Evolutionary conservation across 1,140 invertebrate species (phyloP), one percentile per base, ranked within the genome.

Genomic region (Camponotus pennsylvanicus): DNA sequence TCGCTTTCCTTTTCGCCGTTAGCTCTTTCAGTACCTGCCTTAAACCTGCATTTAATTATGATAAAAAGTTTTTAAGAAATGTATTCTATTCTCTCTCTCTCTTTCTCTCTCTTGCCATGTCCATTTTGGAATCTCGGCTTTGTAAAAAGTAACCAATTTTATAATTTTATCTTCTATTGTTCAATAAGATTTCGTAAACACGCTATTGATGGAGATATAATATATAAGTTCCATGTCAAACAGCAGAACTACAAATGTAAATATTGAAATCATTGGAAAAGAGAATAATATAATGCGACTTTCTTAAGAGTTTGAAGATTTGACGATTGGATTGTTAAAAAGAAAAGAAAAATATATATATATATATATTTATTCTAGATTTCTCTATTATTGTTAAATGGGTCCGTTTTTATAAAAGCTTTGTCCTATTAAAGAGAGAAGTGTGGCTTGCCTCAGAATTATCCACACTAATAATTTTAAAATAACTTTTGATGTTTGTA

Each of bases 1-100:
- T 83, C 55, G 79, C 79, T 83, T 83, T 63, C 18, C 42, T 83
- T 83, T 37, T 8, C 79, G 79, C 79, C 55, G 49, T 83, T 83
- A 83, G 69, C 79, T 83, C 79, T 83, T 83, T 83, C 79, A 83
- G 79, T 83, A 83, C 79, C 79, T 83, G 40, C 79, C 34, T 83
- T 64, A 63, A 83, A 49, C 32, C 40, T 73, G 69, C 69, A 83
- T 83, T 83, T 83, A 73, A 63, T 63, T 73, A 73, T 6, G 79
- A 32, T 75, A 37, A 83, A 83, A 73, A 21, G 15, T 52, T 52
- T 83, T 49, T 49, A 21, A 73, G 40, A 55, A 55, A 21, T 27
- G n/a, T 21, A 67, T 79, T n/a, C 13, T 13, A 82, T 6, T 15
- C 45, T 49, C 13, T 49, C 45, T 49, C 45, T 49, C 45, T 49